Percentiles rank a stretch among this genome's conserved stretches.
These are phyloP conservation scores for Zoanthus sansibaricus DNA, from an alignment of 92 coral and sea anemone genomes.

Conservation along the genomic window DNA sequence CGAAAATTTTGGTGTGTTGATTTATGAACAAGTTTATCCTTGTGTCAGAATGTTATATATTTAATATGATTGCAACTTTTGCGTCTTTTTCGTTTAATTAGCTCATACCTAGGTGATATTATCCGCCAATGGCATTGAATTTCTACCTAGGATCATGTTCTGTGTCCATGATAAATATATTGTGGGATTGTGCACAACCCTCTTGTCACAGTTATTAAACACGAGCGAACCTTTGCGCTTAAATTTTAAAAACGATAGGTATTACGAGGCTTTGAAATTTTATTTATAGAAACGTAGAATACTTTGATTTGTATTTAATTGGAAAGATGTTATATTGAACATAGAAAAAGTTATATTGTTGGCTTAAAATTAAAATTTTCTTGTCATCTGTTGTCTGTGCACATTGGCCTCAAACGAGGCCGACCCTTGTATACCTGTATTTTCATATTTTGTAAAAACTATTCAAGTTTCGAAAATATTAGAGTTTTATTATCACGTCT, in stretches of 20 bases:
- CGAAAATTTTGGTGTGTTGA: not conserved
- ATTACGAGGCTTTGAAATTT: not conserved
- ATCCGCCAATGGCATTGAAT: not conserved
- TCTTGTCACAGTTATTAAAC: not conserved
- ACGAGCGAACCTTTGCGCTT: not conserved
- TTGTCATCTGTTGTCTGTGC: not conserved
- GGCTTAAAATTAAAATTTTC: not conserved
- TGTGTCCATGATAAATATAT: not conserved
- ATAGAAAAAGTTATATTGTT: not conserved
- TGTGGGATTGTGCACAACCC: not conserved
- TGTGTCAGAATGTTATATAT: not conserved
- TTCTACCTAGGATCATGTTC: slow-evolving; percentile 13
- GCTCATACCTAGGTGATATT: slow-evolving; percentile 18
- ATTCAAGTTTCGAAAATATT: not conserved
- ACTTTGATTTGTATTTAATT: not conserved
- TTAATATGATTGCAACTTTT: not conserved
- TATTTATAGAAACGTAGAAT: not conserved
- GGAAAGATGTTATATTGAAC: not conserved
- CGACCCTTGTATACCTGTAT: not conserved
- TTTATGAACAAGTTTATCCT: not conserved
- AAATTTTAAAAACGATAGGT: not conserved
- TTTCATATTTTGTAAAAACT: not conserved
- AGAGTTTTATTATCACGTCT: not conserved
- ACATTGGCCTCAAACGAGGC: not conserved
- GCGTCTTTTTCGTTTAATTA: slow-evolving; percentile 20